Conservation (phyloP, 1,140 invertebrate genomes). For the Hyphantria cunea region DNA sequence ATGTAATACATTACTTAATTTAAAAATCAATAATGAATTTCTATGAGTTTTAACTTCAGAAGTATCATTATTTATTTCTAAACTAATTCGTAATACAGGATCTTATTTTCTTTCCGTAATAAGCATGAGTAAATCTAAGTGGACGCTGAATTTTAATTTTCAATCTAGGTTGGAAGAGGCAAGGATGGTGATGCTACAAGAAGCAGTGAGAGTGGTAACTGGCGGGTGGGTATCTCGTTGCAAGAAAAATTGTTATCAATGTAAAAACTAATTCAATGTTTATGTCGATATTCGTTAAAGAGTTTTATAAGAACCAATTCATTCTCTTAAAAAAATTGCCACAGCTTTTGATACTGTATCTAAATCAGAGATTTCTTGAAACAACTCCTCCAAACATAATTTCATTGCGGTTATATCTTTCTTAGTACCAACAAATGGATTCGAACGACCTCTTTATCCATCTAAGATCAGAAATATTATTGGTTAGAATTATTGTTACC, state of each 20-base stretch:
- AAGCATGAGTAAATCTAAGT: conserved; percentile 49
- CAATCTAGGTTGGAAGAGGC: conserved; percentile 77
- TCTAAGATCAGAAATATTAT: conserved; percentile 73
- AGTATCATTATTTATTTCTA: conserved; percentile 24
- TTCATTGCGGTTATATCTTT: conserved; percentile 33
- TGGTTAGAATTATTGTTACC: conserved; percentile 63
- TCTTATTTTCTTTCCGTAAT: too few relatives aligned
- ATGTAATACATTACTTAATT: too few relatives aligned
- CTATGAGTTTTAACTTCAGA: not conserved
- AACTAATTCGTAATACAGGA: conserved; percentile 14
- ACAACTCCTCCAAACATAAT: conserved; percentile 21
- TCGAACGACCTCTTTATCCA: conserved; percentile 58
- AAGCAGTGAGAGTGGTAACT: conserved; percentile 69
- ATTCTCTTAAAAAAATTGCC: not conserved
- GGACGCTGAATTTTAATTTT: conserved; percentile 79
- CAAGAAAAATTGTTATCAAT: conserved; percentile 25
- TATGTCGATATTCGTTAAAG: too few relatives aligned
- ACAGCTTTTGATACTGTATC: not conserved
- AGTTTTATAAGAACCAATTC: too few relatives aligned
- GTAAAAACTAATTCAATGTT: too few relatives aligned
- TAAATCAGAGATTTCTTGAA: conserved; percentile 11
- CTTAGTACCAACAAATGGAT: conserved; percentile 50
- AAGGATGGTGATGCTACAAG: conserved; percentile 59
- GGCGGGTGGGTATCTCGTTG: conserved; percentile 73
- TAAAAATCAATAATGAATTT: conserved; percentile 2